Conservation (phyloP, 2,113 vertebrate species). For the Tachycineta bicolor region DNA sequence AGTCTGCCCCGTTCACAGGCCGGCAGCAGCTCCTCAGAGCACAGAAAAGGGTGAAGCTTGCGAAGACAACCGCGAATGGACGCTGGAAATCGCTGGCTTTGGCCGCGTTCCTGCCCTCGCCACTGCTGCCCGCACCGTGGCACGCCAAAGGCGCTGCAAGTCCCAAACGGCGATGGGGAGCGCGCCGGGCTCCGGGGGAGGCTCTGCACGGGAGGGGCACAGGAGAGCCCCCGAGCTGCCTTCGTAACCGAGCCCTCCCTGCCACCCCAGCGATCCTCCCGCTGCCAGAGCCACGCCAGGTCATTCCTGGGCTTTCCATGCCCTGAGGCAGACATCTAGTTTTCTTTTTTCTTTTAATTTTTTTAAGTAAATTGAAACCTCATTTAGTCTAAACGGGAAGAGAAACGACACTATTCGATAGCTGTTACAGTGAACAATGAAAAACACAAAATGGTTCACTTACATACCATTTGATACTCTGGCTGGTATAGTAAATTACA, state of each 20-base stretch:
- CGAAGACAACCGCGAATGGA: not conserved
- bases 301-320: not conserved
- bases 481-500: not conserved
- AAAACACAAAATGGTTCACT: not conserved
- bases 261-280: rapidly evolving
- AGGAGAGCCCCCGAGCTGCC: not conserved
- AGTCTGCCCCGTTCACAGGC: not conserved
- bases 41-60: not conserved
- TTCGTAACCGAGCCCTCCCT: not conserved
- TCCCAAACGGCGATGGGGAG: too few relatives aligned
- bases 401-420: not conserved
- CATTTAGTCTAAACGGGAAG: not conserved
- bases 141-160: too few relatives aligned
- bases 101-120: not conserved
- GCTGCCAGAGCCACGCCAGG: not conserved
- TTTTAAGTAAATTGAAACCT: not conserved
- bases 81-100: not conserved
- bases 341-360: not conserved
- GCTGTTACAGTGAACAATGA: not conserved
- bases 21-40: not conserved
- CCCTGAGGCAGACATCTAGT: not conserved
- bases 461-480: not conserved
- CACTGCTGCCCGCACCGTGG: not conserved
- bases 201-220: not conserved
- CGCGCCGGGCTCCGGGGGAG: too few relatives aligned